Conservation (phyloP, 2,113 vertebrate genomes). For the Corythoichthys intestinalis region DNA sequence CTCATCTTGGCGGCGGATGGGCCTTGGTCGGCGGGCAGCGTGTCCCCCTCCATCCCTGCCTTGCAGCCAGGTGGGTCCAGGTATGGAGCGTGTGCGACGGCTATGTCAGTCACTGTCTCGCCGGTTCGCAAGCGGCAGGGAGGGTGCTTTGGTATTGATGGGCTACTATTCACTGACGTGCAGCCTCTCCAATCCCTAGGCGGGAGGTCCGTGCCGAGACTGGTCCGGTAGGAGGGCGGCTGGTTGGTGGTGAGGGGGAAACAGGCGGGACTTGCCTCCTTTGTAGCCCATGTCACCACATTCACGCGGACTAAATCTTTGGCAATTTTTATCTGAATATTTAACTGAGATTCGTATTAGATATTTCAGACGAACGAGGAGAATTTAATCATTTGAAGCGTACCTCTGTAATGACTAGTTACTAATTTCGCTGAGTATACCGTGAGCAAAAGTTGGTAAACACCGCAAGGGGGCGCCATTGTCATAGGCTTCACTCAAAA, state of each 20-base stretch:
- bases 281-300: slow-evolving; percentile 41
- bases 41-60: slow-evolving; percentile 81
- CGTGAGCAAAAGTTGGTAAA: background rate
- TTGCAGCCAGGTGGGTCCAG: slow-evolving; percentile 8
- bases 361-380: background rate
- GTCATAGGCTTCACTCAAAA: background rate
- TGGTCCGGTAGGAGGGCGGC: slow-evolving; percentile 43
- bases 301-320: slow-evolving; percentile 16
- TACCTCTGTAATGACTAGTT: background rate
- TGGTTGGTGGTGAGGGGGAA: background rate
- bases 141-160: slow-evolving; percentile 34
- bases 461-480: background rate
- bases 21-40: slow-evolving; percentile 85
- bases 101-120: slow-evolving; percentile 61
- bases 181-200: slow-evolving; percentile 84
- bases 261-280: slow-evolving; percentile 63
- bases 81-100: background rate
- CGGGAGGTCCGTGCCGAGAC: slow-evolving; percentile 49
- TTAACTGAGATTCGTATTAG: background rate
- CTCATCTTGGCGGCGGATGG: slow-evolving; percentile 83
- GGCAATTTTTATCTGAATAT: background rate
- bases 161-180: slow-evolving; percentile 80
- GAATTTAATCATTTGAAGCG: background rate
- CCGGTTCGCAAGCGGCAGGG: slow-evolving; percentile 50
- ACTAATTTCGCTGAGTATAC: background rate